Conservation (phyloP, 2,888 invertebrate species). For the Crepidodera aurea region DNA sequence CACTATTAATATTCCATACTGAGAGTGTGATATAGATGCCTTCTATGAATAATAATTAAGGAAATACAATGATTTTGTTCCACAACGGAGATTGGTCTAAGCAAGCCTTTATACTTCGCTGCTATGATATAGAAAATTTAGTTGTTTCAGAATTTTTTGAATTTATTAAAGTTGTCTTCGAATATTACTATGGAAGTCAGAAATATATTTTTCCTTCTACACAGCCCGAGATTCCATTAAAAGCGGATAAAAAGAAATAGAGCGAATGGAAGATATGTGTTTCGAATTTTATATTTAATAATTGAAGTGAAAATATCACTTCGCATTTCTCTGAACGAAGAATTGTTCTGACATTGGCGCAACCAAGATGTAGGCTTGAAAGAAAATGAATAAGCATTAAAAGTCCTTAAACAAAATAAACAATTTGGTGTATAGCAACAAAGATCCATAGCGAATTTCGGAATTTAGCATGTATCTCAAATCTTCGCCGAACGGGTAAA, state of each 20-base stretch:
- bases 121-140: no score
- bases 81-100: no score
- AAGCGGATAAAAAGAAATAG: slow-evolving; percentile 18
- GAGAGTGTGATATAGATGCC: background rate
- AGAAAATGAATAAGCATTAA: no score
- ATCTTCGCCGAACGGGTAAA: no score
- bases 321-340: background rate
- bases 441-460: no score
- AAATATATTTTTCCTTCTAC: slow-evolving; percentile 11
- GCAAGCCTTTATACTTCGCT: no score
- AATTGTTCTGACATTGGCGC: background rate
- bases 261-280: slow-evolving; percentile 11
- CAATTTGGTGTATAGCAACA: no score
- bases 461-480: no score
- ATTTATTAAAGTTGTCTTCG: no score
- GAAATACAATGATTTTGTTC: background rate
- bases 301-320: slow-evolving; percentile 28
- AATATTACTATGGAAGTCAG: slow-evolving; percentile 23
- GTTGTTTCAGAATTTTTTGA: no score
- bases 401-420: no score
- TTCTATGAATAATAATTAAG: background rate
- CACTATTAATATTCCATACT: slow-evolving; percentile 1
- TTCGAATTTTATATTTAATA: slow-evolving; percentile 30
- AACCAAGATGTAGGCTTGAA: background rate
- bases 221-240: slow-evolving; percentile 17